Conservation (phyloP, 2,113 vertebrate genomes). For the western clawed frog (Xenopus tropicalis) region DNA sequence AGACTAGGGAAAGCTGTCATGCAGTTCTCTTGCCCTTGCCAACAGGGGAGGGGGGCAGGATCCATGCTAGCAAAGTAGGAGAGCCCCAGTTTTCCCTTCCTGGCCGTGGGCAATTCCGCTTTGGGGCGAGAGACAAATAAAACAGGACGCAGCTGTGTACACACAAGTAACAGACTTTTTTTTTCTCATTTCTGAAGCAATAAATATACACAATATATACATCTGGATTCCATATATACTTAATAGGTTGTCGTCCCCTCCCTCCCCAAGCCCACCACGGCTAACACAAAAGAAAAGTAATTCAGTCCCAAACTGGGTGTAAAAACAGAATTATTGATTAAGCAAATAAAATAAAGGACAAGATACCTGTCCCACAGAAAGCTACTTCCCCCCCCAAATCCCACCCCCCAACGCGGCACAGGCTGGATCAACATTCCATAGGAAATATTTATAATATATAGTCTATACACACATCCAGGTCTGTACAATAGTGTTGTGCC, state of each 20-base stretch:
- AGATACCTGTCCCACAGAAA: slow-evolving; percentile 41
- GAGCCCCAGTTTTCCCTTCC: too few relatives aligned
- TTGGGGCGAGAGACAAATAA: background rate
- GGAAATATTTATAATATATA: slow-evolving; percentile 46
- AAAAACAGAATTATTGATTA: slow-evolving; percentile 19
- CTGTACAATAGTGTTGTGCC: slow-evolving; percentile 42
- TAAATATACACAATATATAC: slow-evolving; percentile 70
- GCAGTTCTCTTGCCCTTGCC: too few relatives aligned
- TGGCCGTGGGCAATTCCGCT: too few relatives aligned
- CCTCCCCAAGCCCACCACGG: background rate
- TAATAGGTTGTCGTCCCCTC: slow-evolving; percentile 20
- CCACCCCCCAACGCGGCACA: slow-evolving; percentile 26
- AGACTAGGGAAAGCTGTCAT: too few relatives aligned
- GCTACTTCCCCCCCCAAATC: slow-evolving; percentile 1
- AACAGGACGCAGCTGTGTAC: slow-evolving; percentile 27
- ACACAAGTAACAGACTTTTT: slow-evolving; percentile 54
- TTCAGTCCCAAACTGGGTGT: slow-evolving; percentile 20
- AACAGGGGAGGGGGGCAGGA: too few relatives aligned
- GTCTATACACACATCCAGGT: slow-evolving; percentile 45
- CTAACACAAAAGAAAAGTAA: slow-evolving; percentile 38
- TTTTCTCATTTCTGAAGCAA: slow-evolving; percentile 64
- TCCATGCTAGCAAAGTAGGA: too few relatives aligned
- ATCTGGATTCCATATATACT: slow-evolving; percentile 53
- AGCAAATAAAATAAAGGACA: slow-evolving; percentile 39
- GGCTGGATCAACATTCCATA: slow-evolving; percentile 44